A percentile compares a stretch with the other conserved stretches of the same genome.
phyloP scores from a whole-genome alignment of 1,140 invertebrate species.

The Drosophila leontia region DNA sequence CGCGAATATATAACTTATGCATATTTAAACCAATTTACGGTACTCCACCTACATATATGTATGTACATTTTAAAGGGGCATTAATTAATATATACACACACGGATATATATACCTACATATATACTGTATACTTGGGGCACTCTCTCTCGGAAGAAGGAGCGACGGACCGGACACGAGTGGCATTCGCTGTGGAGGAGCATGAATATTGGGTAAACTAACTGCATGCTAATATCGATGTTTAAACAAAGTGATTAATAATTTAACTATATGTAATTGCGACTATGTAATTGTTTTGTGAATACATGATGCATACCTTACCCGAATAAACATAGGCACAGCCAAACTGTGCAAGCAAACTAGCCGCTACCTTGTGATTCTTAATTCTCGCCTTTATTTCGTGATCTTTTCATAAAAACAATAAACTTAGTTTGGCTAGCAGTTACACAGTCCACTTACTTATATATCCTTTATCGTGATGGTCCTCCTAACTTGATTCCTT shows the following conservation, averaged over 20 bases:
- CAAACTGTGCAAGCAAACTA: conserved; percentile 57
- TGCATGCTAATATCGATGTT: conserved; percentile 55
- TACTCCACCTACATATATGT: conserved; percentile 50
- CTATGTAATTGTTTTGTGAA: conserved; percentile 72
- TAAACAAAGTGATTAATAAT: conserved; percentile 73
- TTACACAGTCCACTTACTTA: conserved; percentile 16
- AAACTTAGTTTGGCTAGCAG: conserved; percentile 13
- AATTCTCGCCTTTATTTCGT: conserved; percentile 13
- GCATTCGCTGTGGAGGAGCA: conserved; percentile 51
- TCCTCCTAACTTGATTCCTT: neutral
- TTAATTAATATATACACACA: conserved; percentile 49
- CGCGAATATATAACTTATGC: conserved; percentile 52
- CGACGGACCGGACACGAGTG: conserved; percentile 29
- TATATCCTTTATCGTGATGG: neutral
- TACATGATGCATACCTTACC: conserved; percentile 54
- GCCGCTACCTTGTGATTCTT: neutral
- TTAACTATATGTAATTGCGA: conserved; percentile 57
- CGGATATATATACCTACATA: conserved; percentile 43
- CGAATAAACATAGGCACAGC: conserved; percentile 70
- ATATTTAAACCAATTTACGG: conserved; percentile 70
- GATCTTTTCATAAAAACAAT: conserved; percentile 23
- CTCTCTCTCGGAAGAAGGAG: conserved; percentile 40
- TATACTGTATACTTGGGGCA: conserved; percentile 46
- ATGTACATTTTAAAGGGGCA: conserved; percentile 73
- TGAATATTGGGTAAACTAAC: conserved; percentile 42